Evolutionary conservation across 1,140 invertebrate species (phyloP).

Genomic region (Teleogryllus occipitalis): DNA sequence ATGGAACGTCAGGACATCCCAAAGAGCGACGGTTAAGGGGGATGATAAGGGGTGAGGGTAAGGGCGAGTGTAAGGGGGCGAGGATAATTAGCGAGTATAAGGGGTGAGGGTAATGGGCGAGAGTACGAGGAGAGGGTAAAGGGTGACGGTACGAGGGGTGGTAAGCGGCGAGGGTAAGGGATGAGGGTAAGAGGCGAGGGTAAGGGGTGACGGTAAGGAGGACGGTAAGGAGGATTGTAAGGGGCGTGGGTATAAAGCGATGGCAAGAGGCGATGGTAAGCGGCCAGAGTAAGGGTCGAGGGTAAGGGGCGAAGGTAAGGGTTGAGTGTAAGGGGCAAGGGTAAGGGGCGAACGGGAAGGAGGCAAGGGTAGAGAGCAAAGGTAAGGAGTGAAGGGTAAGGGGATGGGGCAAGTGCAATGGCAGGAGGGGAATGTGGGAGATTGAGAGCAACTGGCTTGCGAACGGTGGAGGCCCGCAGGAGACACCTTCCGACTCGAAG

Average conservation of each 20-base stretch:
- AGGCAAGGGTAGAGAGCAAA: conserved; percentile 20
- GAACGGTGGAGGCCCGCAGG: too few relatives aligned
- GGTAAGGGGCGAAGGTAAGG: not conserved
- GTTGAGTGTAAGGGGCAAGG: not conserved
- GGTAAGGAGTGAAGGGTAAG: not conserved
- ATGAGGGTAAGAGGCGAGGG: not conserved
- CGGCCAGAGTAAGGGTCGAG: too few relatives aligned
- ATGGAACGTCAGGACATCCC: too few relatives aligned
- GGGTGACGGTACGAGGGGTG: not conserved
- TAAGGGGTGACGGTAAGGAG: conserved; percentile 14
- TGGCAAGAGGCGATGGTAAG: too few relatives aligned
- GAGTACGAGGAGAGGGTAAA: conserved; percentile 20
- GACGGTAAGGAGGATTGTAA: not conserved
- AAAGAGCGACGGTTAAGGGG: too few relatives aligned
- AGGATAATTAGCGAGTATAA: too few relatives aligned
- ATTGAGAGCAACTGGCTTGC: too few relatives aligned
- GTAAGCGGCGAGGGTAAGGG: not conserved
- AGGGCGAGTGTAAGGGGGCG: too few relatives aligned
- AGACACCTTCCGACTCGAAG: too few relatives aligned
- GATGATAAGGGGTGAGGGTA: too few relatives aligned
- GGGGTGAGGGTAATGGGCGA: not conserved
- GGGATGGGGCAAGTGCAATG: not conserved
- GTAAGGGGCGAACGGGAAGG: conserved; percentile 14
- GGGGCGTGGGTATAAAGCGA: not conserved
- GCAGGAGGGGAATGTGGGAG: too few relatives aligned